A percentile compares a stretch with the other conserved stretches of the same genome.
These are phyloP conservation scores for Hypselothyrea guttata DNA, from an alignment of 2,888 invertebrate genomes.

Conservation along the genomic window DNA sequence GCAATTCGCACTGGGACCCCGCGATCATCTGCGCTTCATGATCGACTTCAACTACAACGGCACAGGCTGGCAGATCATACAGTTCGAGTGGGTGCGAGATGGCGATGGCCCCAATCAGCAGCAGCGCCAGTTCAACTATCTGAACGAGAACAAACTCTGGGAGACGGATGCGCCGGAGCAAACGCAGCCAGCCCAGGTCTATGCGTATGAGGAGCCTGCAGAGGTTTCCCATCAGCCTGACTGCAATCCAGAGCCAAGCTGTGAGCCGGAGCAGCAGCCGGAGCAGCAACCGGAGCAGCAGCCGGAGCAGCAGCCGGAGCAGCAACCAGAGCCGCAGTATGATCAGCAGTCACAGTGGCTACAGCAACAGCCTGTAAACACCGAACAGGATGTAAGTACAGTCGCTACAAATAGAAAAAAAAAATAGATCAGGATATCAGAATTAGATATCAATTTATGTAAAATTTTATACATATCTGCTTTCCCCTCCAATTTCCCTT, in stretches of 20 bases:
- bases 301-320: no score
- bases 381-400: slow-evolving; percentile 49
- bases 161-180: slow-evolving; percentile 41
- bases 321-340: neutral
- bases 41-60: slow-evolving; percentile 77
- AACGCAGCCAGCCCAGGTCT: slow-evolving; percentile 8
- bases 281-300: no score
- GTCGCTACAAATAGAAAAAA: neutral
- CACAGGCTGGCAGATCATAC: slow-evolving; percentile 80
- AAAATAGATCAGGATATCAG: no score
- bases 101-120: slow-evolving; percentile 70
- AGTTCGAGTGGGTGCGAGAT: slow-evolving; percentile 79
- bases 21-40: slow-evolving; percentile 77
- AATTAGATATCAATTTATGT: no score
- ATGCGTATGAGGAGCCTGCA: slow-evolving; percentile 39
- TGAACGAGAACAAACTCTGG: slow-evolving; percentile 84
- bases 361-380: slow-evolving; percentile 4
- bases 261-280: slow-evolving; percentile 8
- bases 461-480: neutral
- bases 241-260: neutral
- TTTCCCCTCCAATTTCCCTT: no score
- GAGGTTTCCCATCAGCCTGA: neutral
- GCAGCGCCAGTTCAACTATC: slow-evolving; percentile 75
- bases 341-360: neutral
- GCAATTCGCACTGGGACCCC: slow-evolving; percentile 58